phyloP scores from a whole-genome alignment of 1,140 invertebrate genomes.

The Acromyrmex heyeri region DNA sequence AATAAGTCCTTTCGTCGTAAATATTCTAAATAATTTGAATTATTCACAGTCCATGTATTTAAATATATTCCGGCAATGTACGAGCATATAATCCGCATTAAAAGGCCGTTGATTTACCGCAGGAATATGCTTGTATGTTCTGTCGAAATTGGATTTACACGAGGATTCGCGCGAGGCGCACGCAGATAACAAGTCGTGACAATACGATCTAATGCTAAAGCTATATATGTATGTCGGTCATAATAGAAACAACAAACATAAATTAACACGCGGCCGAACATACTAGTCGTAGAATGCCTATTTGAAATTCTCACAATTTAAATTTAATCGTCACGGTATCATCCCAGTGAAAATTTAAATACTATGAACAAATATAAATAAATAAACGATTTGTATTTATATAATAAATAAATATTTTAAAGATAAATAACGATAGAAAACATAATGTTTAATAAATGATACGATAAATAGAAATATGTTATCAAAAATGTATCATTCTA shows the following conservation, averaged over 20 bases:
- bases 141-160: slow-evolving; percentile 44
- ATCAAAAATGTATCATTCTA: background rate
- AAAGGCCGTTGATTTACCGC: slow-evolving; percentile 51
- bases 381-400: background rate
- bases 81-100: slow-evolving; percentile 27
- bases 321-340: slow-evolving; percentile 32
- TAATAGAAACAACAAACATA: slow-evolving; percentile 14
- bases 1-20: background rate
- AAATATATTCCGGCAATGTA: slow-evolving; percentile 15
- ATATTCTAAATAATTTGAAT: slow-evolving; percentile 35
- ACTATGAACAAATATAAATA: slow-evolving; percentile 4
- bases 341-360: slow-evolving; percentile 3
- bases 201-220: slow-evolving; percentile 37
- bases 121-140: slow-evolving; percentile 21
- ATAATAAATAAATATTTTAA: slow-evolving; percentile 2
- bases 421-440: background rate
- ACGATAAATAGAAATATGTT: background rate
- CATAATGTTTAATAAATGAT: background rate
- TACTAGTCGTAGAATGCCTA: background rate
- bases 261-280: background rate
- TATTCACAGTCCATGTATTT: slow-evolving; percentile 31
- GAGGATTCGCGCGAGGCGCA: background rate
- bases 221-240: background rate
- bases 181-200: slow-evolving; percentile 43
- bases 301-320: slow-evolving; percentile 21